phyloP scores from a whole-genome alignment of 2,888 invertebrate genomes.

The Maniola hyperantus region DNA sequence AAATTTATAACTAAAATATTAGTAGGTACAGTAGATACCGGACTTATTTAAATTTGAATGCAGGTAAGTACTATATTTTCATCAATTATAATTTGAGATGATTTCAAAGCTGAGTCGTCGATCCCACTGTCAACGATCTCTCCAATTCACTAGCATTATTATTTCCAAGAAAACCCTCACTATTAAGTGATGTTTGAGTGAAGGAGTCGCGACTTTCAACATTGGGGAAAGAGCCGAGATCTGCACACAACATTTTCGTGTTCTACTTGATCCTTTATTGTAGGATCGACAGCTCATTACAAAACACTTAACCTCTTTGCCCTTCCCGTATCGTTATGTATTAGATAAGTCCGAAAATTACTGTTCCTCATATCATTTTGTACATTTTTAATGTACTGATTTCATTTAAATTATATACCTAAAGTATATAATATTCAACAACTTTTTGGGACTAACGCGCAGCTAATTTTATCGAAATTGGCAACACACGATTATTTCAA shows the following conservation, averaged over 20 bases:
- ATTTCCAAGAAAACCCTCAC: no score
- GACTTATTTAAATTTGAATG: not conserved
- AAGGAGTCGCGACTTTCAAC: no score
- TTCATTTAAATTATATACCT: slow-evolving; percentile 6
- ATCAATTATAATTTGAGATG: no score
- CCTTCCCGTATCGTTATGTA: not conserved
- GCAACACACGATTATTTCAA: not conserved
- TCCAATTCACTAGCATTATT: no score
- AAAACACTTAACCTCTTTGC: not conserved
- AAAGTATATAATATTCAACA: slow-evolving; percentile 19
- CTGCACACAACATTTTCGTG: no score
- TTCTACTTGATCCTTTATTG: no score
- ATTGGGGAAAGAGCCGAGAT: no score
- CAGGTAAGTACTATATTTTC: no score
- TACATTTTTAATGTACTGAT: slow-evolving; percentile 5
- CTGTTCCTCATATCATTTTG: not conserved
- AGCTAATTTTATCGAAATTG: not conserved
- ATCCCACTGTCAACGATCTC: no score
- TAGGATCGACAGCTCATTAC: no score
- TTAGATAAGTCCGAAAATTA: not conserved
- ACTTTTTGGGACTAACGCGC: slow-evolving; percentile 10
- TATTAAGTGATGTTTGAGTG: no score
- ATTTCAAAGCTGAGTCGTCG: no score
- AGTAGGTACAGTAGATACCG: not conserved
- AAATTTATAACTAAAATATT: not conserved